These are phyloP conservation scores for Ormyrus nitidulus DNA, from an alignment of 2,888 invertebrate genomes.

Conservation along the genomic window DNA sequence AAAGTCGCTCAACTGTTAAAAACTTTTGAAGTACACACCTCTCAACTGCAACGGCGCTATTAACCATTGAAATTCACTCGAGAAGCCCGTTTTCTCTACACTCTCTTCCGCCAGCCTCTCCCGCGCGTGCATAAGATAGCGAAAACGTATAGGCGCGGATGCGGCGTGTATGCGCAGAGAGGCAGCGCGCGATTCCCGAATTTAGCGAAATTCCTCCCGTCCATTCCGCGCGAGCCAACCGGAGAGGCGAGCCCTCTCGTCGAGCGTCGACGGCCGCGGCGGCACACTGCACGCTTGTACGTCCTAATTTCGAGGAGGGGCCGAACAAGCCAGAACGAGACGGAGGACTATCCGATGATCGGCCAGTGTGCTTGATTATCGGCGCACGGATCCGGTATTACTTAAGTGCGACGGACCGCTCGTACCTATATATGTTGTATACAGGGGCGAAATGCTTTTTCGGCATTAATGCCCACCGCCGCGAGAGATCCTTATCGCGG, in stretches of 20 bases:
- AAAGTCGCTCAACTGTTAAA: too few species aligned
- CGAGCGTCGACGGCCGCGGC: too few species aligned
- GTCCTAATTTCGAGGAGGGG: conserved; percentile 28
- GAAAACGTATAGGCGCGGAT: not conserved
- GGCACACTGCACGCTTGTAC: not conserved
- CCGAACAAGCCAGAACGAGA: not conserved
- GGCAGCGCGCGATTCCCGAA: conserved; percentile 4
- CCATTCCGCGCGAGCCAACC: conserved; percentile 43
- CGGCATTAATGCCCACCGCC: not conserved
- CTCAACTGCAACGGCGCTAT: too few species aligned
- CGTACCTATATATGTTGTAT: not conserved
- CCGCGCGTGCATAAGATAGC: not conserved
- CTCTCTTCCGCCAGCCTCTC: not conserved
- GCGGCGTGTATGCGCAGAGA: not conserved
- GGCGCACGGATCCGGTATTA: conserved; percentile 14
- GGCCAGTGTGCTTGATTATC: conserved; percentile 20
- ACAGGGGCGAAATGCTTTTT: conserved; percentile 26
- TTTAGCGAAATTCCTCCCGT: conserved; percentile 30
- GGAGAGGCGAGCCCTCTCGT: too few species aligned
- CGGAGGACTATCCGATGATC: conserved; percentile 19
- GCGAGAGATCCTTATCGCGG: conserved; percentile 25
- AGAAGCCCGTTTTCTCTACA: not conserved
- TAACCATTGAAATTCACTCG: not conserved
- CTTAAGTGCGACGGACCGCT: conserved; percentile 24
- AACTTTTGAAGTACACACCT: too few species aligned